A percentile compares a stretch with the other conserved stretches of the same genome.
phyloP scores from a whole-genome alignment of 1,140 invertebrate genomes.

The Kradibia gibbosae region DNA sequence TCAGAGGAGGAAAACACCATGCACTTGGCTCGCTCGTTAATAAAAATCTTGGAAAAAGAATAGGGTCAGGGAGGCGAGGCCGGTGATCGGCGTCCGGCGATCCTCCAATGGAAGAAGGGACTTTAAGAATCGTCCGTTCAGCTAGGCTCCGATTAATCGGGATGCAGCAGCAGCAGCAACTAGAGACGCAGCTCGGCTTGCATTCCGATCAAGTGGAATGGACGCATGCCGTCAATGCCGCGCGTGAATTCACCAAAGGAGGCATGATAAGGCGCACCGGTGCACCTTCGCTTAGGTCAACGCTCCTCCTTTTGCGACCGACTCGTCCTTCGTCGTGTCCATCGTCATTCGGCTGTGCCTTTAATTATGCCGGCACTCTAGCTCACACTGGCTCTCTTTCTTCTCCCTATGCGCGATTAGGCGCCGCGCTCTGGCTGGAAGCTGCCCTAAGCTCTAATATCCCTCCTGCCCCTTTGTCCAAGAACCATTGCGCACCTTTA shows the following conservation, averaged over 20 bases:
- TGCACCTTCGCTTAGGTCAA: slow-evolving; percentile 2
- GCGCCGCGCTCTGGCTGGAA: background rate
- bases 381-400: slow-evolving; percentile 13
- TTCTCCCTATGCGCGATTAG: slow-evolving; percentile 7
- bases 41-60: too few relatives aligned
- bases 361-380: slow-evolving; percentile 40
- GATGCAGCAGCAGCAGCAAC: too few relatives aligned
- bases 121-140: too few relatives aligned
- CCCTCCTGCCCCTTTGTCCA: background rate
- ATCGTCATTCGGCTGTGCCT: background rate
- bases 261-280: background rate
- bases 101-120: too few relatives aligned
- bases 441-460: background rate
- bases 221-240: too few relatives aligned
- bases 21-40: too few relatives aligned
- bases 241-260: background rate
- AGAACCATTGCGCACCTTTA: slow-evolving; percentile 4
- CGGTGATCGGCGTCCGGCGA: too few relatives aligned
- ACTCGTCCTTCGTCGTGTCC: background rate
- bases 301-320: background rate
- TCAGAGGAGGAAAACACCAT: too few relatives aligned
- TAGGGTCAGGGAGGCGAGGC: too few relatives aligned
- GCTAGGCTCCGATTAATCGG: too few relatives aligned
- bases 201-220: too few relatives aligned
- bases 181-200: too few relatives aligned